phyloP scores from a whole-genome alignment of 2,113 vertebrate genomes.

The Pithys albifrons region DNA sequence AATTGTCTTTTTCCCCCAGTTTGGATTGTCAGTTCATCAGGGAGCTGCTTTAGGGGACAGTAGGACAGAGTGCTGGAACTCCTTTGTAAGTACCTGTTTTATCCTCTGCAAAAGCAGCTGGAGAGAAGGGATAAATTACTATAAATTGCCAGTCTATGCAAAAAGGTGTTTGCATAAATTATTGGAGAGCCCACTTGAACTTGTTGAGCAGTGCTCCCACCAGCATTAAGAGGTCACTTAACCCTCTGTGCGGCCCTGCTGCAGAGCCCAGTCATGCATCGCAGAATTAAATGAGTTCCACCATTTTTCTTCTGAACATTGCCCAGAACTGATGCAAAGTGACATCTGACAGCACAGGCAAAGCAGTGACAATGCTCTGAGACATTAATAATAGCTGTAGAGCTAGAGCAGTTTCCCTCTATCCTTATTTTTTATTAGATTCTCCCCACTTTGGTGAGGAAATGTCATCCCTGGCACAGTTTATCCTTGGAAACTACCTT shows the following conservation, averaged over 20 bases:
- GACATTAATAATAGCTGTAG: constrained; percentile 60
- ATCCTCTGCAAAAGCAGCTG: not conserved
- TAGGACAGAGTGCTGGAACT: not conserved
- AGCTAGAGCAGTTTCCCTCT: constrained; percentile 35
- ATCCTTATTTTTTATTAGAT: constrained; percentile 55
- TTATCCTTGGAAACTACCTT: constrained; percentile 62
- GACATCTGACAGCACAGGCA: constrained; percentile 61
- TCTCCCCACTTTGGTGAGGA: constrained; percentile 22
- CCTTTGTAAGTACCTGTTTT: not conserved
- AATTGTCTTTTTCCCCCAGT: rapidly evolving
- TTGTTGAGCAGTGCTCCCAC: constrained; percentile 39
- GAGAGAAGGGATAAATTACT: constrained; percentile 18
- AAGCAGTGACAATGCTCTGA: constrained; percentile 31
- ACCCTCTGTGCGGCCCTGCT: not conserved
- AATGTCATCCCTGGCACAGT: constrained; percentile 41
- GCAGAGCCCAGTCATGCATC: not conserved
- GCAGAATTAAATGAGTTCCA: constrained; percentile 42
- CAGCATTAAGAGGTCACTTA: constrained; percentile 46
- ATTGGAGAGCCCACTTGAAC: constrained; percentile 42
- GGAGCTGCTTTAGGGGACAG: not conserved
- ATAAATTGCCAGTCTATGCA: constrained; percentile 8
- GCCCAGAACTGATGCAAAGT: constrained; percentile 63
- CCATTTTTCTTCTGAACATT: constrained; percentile 8
- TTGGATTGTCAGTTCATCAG: not conserved
- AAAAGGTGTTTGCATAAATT: constrained; percentile 58